phyloP scores from a whole-genome alignment of 2,797 vertebrate genomes.

The Yasuhikotakia modesta region DNA sequence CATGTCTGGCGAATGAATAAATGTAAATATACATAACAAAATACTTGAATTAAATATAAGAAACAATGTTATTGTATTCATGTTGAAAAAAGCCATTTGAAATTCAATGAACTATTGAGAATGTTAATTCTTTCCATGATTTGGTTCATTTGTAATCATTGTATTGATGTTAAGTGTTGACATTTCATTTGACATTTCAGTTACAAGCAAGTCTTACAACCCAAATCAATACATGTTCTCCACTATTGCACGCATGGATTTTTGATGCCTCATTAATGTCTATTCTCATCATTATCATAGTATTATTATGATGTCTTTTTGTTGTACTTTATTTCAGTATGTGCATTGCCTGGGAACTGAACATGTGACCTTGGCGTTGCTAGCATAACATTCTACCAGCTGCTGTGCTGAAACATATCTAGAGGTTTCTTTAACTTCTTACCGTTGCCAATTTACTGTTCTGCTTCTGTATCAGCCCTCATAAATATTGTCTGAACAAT shows the following conservation, averaged over 20 bases:
- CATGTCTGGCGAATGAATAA: too few species aligned
- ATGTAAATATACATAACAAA: too few species aligned
- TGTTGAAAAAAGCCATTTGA: background rate
- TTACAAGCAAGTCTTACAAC: background rate
- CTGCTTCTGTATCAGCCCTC: background rate
- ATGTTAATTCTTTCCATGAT: background rate
- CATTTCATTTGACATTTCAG: conserved; percentile 5
- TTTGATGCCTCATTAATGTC: too few species aligned
- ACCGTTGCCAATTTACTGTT: background rate
- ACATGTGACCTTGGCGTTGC: background rate
- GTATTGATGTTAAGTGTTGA: background rate
- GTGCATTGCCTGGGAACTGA: background rate
- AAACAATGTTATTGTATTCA: background rate
- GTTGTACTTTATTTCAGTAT: too few species aligned
- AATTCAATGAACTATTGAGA: background rate
- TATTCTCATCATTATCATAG: too few species aligned
- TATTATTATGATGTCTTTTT: too few species aligned
- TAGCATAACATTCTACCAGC: background rate
- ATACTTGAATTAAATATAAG: background rate
- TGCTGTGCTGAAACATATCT: background rate
- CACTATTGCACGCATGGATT: too few species aligned
- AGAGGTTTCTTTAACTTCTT: background rate
- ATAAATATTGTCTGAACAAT: background rate
- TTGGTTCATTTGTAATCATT: background rate
- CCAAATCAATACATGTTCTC: background rate